A percentile compares a stretch with the other conserved stretches of the same genome.
Evolutionary conservation across 2,888 invertebrate species (phyloP).

Genomic region (Operophtera brumata): DNA sequence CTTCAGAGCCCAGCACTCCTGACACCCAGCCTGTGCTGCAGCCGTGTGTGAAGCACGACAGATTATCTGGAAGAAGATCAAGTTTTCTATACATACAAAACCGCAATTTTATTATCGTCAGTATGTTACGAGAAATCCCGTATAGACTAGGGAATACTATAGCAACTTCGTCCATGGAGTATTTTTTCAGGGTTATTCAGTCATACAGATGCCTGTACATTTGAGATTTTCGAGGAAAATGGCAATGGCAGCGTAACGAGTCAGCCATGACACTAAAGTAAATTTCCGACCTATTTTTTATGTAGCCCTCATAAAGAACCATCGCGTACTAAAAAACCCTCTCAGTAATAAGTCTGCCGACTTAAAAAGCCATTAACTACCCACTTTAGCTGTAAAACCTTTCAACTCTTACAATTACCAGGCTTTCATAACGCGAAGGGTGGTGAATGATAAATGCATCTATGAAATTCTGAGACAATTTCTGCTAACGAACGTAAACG

Average conservation of each 20-base stretch:
- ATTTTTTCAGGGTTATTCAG: too few species aligned
- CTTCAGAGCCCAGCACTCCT: conserved; percentile 68
- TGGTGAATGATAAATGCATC: conserved; percentile 5
- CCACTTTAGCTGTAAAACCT: neutral
- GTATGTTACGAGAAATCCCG: too few species aligned
- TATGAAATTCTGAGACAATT: neutral
- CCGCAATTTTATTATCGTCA: too few species aligned
- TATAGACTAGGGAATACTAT: too few species aligned
- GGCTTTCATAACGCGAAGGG: conserved; percentile 2
- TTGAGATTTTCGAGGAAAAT: too few species aligned
- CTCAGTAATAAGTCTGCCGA: neutral
- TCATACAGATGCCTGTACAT: too few species aligned
- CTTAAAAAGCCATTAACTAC: conserved; percentile 8
- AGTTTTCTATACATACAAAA: neutral
- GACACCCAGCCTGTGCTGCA: conserved; percentile 77
- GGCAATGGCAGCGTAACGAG: too few species aligned
- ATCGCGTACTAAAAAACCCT: neutral
- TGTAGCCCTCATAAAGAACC: neutral
- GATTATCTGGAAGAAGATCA: conserved; percentile 54
- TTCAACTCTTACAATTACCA: conserved; percentile 4
- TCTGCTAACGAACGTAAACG: neutral
- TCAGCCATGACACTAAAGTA: too few species aligned
- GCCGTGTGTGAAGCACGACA: conserved; percentile 75
- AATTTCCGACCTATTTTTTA: neutral
- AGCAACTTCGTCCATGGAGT: too few species aligned